Evolutionary conservation across 1,140 invertebrate species (phyloP).

Genomic region (Polypedilum vanderplanki): DNA sequence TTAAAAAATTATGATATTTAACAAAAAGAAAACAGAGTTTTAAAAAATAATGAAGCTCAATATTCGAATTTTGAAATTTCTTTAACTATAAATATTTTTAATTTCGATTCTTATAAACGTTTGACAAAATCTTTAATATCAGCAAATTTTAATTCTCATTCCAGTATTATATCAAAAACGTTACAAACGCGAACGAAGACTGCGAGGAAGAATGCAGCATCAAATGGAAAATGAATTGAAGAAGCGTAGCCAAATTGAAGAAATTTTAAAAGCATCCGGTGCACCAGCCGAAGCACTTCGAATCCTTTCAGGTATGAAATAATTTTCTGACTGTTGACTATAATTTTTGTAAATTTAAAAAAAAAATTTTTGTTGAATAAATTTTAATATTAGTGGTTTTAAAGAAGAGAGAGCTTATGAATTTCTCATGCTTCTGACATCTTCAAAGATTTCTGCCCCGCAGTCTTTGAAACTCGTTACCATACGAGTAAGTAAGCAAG

Average conservation of each 20-base stretch:
- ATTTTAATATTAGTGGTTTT: background rate
- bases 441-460: conserved; percentile 5
- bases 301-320: conserved; percentile 64
- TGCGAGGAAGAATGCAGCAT: conserved; percentile 72
- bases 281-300: conserved; percentile 66
- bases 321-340: conserved; percentile 32
- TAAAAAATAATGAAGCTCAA: too few species aligned
- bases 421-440: conserved; percentile 28
- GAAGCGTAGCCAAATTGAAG: conserved; percentile 66
- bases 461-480: background rate
- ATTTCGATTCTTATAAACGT: too few species aligned
- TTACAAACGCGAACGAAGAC: conserved; percentile 75
- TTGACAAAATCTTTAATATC: too few species aligned
- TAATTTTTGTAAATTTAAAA: conserved; percentile 28
- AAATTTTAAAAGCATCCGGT: conserved; percentile 68
- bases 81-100: too few species aligned
- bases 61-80: too few species aligned
- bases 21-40: too few species aligned
- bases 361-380: background rate
- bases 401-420: background rate
- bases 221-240: conserved; percentile 73
- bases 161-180: conserved; percentile 80
- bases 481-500: background rate
- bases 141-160: conserved; percentile 41
- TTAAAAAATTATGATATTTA: too few species aligned